Evolutionary conservation across 1,140 invertebrate genomes (phyloP), one percentile per base, ranked within the genome.

Genomic region (Samia ricini): DNA sequence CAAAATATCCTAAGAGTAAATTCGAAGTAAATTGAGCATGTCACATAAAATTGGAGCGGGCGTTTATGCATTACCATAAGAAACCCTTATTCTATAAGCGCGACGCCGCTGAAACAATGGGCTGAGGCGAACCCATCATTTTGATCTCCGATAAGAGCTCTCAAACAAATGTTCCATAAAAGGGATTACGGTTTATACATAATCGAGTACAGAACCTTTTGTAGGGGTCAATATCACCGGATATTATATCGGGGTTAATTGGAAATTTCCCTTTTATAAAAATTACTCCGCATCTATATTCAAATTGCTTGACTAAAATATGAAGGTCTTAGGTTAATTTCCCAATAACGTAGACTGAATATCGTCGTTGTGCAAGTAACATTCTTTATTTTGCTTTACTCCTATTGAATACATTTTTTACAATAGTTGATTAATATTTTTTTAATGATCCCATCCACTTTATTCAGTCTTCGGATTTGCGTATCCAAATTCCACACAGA

Each of bases 151-250:
- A 49, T 61, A 36, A 61, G 50, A 52, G 60, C 48, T 49, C 54
- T 62, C 33, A 59, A 62, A 60, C 56, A 62, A 66, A 66, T 51
- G 60, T 52, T 56, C 23, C 36, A 60, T 33, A 65, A 65, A 52
- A 6, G 48, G 55, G 56, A 66, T 66, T 61, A 56, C 15, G 15
- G 12, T 54, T 52, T 54, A 42, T 42, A 12, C 51, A 52, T 52
- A 21, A 52, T 52, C 19, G 51, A 22, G 21, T 51, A 51, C 18
- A 52, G 7, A 21, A 20, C 33, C 33, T 42, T 42, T 42, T 42
- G 33, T 42, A 15, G 4, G 33, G 33, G 1, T 15, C 12, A 42
- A 42, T 42, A 42, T 42, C n/a, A 42, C 33, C n/a, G 33, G 33
- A 42, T 42, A 29, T 29, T 10, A 29, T 29, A 29, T 29, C n/a